Evolutionary conservation across 2,113 vertebrate genomes (phyloP).

Genomic region (Pelusios castaneus): DNA sequence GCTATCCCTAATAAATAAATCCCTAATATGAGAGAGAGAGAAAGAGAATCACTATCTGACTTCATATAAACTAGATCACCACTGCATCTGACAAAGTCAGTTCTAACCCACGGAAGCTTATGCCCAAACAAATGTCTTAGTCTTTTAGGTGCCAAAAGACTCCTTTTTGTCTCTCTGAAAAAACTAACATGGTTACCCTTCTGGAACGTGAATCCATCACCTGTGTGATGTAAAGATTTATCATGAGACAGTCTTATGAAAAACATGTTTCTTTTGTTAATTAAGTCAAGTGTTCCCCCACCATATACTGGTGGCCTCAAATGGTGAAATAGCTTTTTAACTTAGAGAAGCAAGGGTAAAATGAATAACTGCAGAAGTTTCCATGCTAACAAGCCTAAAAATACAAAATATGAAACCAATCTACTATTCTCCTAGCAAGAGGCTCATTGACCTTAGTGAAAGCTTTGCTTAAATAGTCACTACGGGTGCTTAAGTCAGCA

Average conservation of each 20-base stretch:
- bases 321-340: background rate
- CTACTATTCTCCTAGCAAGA: background rate
- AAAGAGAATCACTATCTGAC: too few species aligned
- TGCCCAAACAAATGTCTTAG: too few species aligned
- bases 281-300: background rate
- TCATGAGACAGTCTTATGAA: background rate
- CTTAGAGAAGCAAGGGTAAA: background rate
- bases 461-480: background rate
- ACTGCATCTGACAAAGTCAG: too few species aligned
- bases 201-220: background rate
- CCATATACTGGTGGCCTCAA: background rate
- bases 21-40: too few species aligned
- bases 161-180: too few species aligned
- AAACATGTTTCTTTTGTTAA: background rate
- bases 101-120: too few species aligned
- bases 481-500: too few species aligned
- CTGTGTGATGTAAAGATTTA: fast-evolving
- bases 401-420: background rate
- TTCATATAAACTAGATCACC: too few species aligned
- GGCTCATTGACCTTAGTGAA: background rate
- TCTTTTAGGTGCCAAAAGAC: too few species aligned
- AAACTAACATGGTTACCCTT: too few species aligned
- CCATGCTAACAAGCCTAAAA: background rate
- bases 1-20: too few species aligned
- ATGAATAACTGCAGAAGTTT: background rate